These are phyloP conservation scores for Hyperoplus immaculatus DNA, from an alignment of 2,797 vertebrate species.

Conservation along the genomic window DNA sequence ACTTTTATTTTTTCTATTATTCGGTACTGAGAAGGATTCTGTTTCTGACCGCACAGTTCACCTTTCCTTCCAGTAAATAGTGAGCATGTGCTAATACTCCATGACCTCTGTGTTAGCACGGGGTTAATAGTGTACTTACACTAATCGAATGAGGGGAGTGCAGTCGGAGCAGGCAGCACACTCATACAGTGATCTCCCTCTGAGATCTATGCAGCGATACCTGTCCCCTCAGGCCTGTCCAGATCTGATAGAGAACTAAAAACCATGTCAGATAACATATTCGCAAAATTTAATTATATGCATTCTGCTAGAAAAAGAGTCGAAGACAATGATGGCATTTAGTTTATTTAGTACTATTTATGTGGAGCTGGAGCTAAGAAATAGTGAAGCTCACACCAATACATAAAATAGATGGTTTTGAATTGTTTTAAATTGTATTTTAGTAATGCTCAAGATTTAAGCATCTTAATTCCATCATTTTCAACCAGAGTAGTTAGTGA, in stretches of 20 bases:
- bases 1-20: not conserved
- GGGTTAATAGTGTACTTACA: slow-evolving; percentile 61
- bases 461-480: not conserved
- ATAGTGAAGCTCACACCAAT: not conserved
- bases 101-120: slow-evolving; percentile 41
- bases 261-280: not conserved
- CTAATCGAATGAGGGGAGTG: slow-evolving; percentile 67
- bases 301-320: not conserved
- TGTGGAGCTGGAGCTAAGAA: not conserved
- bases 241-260: not conserved
- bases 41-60: not conserved
- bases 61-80: slow-evolving; percentile 16
- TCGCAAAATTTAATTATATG: not conserved
- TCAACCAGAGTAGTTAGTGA: not conserved
- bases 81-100: slow-evolving; percentile 26
- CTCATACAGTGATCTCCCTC: slow-evolving; percentile 5
- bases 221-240: slow-evolving; percentile 11
- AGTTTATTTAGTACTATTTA: not conserved
- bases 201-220: slow-evolving; percentile 34
- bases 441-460: not conserved
- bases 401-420: not conserved
- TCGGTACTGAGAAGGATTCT: not conserved
- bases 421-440: not conserved
- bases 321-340: not conserved
- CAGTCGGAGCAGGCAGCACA: slow-evolving; percentile 33